Evolutionary conservation across 2,888 invertebrate species (phyloP), one percentile per base, ranked within the genome.

Genomic region (Luperina testacea): DNA sequence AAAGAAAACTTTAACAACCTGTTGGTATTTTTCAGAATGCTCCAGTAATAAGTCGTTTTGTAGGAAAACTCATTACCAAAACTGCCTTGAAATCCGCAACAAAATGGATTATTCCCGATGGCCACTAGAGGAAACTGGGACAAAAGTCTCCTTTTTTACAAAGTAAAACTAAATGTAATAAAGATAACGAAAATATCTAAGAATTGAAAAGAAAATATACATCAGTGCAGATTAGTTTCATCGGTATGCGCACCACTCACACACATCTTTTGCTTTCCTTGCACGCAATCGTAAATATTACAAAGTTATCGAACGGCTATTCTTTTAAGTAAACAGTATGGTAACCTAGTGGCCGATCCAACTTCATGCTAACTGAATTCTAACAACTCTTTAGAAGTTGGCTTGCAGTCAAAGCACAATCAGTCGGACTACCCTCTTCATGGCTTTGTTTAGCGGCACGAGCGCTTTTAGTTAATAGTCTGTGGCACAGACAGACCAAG

Each of bases 361-460:
- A 63, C 20, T 63, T 45, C 11, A 79, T 53, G 11, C 15, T 69
- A 78, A 78, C 42, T 20, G 32, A 78, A 78, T 68, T 59, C 72
- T 32, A 59, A 59, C 48, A 65, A 8, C 15, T 59, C 38, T 51
- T 51, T 72, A 51, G 57, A 9, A 72, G 15, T 81, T 80, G 79
- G 81, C 79, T 79, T 42, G 72, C 57, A 51, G 24, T 73, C 73
- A 72, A 73, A 73, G 67, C 53, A 67, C 73, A 79, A 81, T 81
- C 67, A 79, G 59, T n/a, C 8, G 27, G n/a, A 42, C 42, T 81
- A 45, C 27, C 57, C 27, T 71, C 27, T 71, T 59, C 15, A 51
- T 27, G 51, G 32, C 27, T 68, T 67, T 72, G 38, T 79, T 32
- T 45, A 51, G 68, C 42, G 6, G 27, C 64, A 72, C 64, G 48